phyloP scores from a whole-genome alignment of 1,140 invertebrate species.

The Pachyrhynchus sulphureomaculatus region DNA sequence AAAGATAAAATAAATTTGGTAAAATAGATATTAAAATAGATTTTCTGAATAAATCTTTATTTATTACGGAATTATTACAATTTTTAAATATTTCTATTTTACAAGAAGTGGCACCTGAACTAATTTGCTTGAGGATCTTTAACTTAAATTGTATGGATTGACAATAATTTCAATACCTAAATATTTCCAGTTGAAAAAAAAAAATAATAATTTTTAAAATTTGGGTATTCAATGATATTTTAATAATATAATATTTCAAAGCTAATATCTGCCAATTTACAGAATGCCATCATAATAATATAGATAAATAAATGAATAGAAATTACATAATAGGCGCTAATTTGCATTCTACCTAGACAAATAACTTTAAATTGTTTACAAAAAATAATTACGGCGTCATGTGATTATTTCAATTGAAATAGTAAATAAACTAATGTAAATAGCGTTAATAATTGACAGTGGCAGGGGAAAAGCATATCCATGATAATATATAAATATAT shows the following conservation, averaged over 20 bases:
- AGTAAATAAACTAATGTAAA: background rate
- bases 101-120: no score
- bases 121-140: no score
- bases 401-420: background rate
- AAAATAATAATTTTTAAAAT: no score
- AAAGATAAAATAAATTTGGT: no score
- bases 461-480: background rate
- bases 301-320: constrained; percentile 9
- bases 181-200: background rate
- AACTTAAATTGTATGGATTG: no score
- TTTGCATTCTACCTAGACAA: constrained; percentile 9
- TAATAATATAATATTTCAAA: constrained; percentile 16
- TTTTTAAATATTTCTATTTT: no score
- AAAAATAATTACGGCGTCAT: background rate
- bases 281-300: background rate
- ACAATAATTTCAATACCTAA: no score
- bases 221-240: no score
- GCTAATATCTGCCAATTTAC: background rate
- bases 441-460: background rate
- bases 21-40: no score
- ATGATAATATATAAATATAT: no score
- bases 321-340: constrained; percentile 8
- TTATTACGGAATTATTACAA: no score
- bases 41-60: no score
- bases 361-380: constrained; percentile 6